Conservation (phyloP, 1,140 invertebrate species). For the Bombus superbus region DNA sequence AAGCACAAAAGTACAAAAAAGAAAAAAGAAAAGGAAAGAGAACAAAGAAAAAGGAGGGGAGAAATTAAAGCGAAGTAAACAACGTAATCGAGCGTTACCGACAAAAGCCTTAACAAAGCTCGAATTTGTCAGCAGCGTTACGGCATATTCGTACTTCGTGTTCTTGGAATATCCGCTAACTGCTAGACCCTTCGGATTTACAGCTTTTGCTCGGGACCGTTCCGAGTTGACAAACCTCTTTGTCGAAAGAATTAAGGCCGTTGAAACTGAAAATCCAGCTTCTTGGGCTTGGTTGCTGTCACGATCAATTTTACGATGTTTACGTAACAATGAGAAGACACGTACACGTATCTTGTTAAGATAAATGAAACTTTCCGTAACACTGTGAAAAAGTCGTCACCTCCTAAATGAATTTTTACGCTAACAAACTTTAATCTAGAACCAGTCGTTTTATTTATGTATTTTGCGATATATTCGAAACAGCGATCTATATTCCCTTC, state of each 20-base stretch:
- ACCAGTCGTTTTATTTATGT: neutral
- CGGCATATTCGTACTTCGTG: neutral
- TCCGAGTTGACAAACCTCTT: constrained; percentile 30
- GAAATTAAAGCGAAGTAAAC: neutral
- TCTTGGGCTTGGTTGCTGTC: neutral
- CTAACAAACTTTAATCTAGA: neutral
- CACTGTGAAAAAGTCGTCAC: neutral
- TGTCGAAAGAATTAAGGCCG: constrained; percentile 30
- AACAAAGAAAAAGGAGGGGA: neutral
- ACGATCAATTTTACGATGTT: constrained; percentile 38
- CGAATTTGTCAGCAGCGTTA: neutral
- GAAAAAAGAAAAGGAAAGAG: too few relatives aligned
- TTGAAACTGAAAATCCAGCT: constrained; percentile 35
- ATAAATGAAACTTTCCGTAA: constrained; percentile 3
- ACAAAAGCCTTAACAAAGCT: neutral
- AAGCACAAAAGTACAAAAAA: neutral
- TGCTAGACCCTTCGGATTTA: constrained; percentile 25
- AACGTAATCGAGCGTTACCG: neutral
- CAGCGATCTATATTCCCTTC: neutral
- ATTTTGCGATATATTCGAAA: too few relatives aligned
- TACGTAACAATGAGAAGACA: constrained; percentile 14
- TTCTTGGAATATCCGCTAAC: neutral
- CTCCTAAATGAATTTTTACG: neutral
- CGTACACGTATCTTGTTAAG: neutral
- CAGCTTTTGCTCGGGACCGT: constrained; percentile 1